These are phyloP conservation scores for Colossoma macropomum DNA, from an alignment of 2,113 vertebrate species.

Conservation along the genomic window DNA sequence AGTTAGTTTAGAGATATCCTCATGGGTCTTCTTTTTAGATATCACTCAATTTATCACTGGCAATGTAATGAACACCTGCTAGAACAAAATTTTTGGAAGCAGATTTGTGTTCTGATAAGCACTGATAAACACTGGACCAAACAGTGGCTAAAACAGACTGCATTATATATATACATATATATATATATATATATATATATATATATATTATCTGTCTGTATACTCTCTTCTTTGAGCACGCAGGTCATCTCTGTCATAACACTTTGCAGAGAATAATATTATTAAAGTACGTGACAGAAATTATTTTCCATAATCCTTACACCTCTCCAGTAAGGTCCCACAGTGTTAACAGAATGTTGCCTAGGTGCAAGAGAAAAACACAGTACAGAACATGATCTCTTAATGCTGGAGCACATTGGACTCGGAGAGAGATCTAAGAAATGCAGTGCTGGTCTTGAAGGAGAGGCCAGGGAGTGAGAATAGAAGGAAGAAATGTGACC, in stretches of 20 bases:
- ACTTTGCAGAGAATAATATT: background rate
- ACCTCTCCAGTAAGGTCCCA: constrained; percentile 1
- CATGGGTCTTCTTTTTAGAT: background rate
- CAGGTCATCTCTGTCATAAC: background rate
- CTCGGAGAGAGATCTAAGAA: constrained; percentile 25
- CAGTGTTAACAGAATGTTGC: constrained; percentile 16
- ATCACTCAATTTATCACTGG: background rate
- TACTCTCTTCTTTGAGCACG: no score
- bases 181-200: no score
- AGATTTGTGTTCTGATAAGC: background rate
- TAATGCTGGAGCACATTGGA: background rate
- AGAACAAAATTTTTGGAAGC: background rate
- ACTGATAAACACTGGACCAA: background rate
- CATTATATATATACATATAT: no score
- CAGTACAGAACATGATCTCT: constrained; percentile 52
- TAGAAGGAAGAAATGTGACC: constrained; percentile 76
- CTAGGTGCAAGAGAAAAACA: constrained; percentile 35
- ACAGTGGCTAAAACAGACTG: no score
- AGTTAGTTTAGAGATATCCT: background rate
- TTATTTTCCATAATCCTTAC: background rate
- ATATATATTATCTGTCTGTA: no score
- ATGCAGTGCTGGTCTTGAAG: constrained; percentile 53
- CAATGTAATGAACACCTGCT: background rate
- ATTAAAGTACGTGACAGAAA: background rate
- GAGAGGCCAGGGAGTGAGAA: constrained; percentile 65